phyloP scores from a whole-genome alignment of 2,113 vertebrate species.

The Ctenomys sociabilis region DNA sequence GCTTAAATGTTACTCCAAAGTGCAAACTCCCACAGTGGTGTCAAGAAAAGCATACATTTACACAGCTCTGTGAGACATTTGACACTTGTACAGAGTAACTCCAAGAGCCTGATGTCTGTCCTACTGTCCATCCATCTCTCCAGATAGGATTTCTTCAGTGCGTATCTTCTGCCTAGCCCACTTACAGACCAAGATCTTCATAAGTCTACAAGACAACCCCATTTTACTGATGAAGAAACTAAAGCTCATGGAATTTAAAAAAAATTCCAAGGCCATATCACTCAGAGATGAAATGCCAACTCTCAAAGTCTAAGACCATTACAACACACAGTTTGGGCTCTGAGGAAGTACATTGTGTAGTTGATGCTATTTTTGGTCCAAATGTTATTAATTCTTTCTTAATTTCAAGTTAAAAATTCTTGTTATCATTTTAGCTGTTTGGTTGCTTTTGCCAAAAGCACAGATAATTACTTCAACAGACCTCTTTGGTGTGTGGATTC shows the following conservation, averaged over 20 bases:
- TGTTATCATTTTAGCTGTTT: background rate
- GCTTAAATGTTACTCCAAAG: slow-evolving; percentile 3
- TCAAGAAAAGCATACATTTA: background rate
- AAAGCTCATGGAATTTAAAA: background rate
- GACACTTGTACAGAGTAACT: background rate
- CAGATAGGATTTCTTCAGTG: slow-evolving; percentile 20
- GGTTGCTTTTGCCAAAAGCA: background rate
- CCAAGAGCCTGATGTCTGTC: background rate
- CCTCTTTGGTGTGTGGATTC: background rate
- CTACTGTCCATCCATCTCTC: background rate
- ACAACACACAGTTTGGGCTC: background rate
- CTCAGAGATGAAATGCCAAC: background rate
- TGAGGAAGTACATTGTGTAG: background rate
- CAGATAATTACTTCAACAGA: background rate
- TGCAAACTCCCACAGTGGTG: background rate
- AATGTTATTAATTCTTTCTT: background rate
- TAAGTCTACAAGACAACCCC: background rate
- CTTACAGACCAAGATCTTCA: background rate
- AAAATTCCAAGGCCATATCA: background rate
- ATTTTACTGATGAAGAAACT: slow-evolving; percentile 20
- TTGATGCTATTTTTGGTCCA: background rate
- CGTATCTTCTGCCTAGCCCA: background rate
- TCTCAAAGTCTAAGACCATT: background rate
- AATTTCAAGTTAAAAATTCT: slow-evolving; percentile 25
- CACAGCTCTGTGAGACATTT: background rate